These are phyloP conservation scores for Ruditapes philippinarum DNA, from an alignment of 1,140 invertebrate genomes.

Conservation along the genomic window DNA sequence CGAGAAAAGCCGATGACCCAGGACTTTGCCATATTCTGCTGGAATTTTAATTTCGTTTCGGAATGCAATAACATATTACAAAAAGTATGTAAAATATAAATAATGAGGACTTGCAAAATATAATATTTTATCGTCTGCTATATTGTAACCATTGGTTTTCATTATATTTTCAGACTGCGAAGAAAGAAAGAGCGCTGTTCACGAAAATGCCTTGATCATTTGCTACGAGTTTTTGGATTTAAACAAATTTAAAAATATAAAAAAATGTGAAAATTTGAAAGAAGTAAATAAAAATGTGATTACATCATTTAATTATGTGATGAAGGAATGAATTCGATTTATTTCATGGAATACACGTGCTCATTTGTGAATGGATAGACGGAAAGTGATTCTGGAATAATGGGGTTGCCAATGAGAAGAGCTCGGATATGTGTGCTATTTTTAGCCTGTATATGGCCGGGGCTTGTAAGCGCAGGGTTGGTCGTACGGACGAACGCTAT, in stretches of 20 bases:
- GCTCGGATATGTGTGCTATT: background rate
- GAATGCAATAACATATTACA: background rate
- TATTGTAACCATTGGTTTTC: no score
- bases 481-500: slow-evolving; percentile 53
- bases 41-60: slow-evolving; percentile 7
- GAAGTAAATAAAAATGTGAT: background rate
- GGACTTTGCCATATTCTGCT: background rate
- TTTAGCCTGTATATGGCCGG: background rate
- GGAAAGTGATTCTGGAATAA: background rate
- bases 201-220: background rate
- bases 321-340: background rate
- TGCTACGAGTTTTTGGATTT: background rate
- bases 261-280: background rate
- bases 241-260: background rate
- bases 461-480: slow-evolving; percentile 5
- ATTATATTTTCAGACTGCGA: background rate
- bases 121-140: no score
- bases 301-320: background rate
- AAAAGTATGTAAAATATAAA: background rate
- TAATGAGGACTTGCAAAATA: no score
- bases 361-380: slow-evolving; percentile 14
- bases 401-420: background rate
- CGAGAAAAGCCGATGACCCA: background rate
- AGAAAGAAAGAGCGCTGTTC: background rate
- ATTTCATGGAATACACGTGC: slow-evolving; percentile 25